Conservation (phyloP, 2,888 invertebrate genomes). For the Malthinus seriepunctatus region DNA sequence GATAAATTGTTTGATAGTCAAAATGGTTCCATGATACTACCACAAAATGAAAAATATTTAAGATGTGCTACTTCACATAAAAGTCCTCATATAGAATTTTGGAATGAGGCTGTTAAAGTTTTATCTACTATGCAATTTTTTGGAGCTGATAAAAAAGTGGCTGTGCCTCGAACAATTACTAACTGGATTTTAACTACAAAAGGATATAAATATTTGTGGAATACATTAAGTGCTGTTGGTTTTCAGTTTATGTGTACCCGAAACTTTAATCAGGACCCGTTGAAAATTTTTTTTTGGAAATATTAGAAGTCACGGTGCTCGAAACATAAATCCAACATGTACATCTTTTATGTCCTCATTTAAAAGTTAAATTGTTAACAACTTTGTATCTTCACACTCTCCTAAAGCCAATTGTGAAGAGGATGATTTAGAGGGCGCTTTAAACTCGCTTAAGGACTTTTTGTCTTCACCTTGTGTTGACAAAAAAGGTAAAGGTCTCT, state of each 20-base stretch:
- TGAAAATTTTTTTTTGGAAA: conserved; percentile 28
- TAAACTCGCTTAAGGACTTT: neutral
- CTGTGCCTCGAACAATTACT: neutral
- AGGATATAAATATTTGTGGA: neutral
- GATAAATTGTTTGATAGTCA: neutral
- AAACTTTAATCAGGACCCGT: conserved; percentile 29
- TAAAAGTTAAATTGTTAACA: conserved; percentile 30
- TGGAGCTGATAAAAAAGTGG: neutral
- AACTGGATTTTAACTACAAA: neutral
- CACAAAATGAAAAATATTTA: neutral
- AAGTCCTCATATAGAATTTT: conserved; percentile 3
- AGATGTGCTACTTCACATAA: neutral
- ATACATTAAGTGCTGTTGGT: neutral
- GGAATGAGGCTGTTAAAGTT: neutral
- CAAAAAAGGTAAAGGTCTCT: too few species aligned
- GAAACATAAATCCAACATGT: conserved; percentile 24
- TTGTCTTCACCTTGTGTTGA: neutral
- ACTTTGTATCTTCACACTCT: conserved; percentile 27
- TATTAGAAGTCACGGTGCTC: conserved; percentile 21
- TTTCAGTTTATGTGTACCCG: neutral
- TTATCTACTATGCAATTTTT: neutral
- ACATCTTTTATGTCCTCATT: conserved; percentile 19
- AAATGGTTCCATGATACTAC: neutral
- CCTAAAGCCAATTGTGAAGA: conserved; percentile 28
- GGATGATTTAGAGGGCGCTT: conserved; percentile 9